Base-by-base conservation (phyloP, 2,888 invertebrate genomes). In the Pherbina coryleti region DNA sequence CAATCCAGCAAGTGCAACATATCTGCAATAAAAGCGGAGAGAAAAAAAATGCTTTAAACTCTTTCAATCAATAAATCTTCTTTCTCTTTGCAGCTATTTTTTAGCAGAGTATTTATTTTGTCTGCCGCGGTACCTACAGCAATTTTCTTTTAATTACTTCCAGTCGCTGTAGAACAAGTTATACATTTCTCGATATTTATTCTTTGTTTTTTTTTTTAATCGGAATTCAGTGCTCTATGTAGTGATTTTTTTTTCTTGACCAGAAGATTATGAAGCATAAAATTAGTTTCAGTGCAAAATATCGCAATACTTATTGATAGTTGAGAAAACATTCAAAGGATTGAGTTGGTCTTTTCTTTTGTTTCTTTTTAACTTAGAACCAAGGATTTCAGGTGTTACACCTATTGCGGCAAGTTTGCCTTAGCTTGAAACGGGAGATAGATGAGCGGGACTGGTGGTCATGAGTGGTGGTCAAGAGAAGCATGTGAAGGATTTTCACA, bases 31-130 rank as follows among this genome's bases (percentile, higher is more conserved):
- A 66, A 67, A 64, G 34, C 22, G 55, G 34, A 67, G 44, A 67
- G 34, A 75, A 60, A 75, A 34, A 55, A 4, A 1, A 37, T 44
- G 34, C 22, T n/a, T 72, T 66, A 28, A 34, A 25, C 37, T 55
- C 19, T 72, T 51, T n/a, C 55, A 71, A 71, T 71, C 70, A 31
- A 71, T 55, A 71, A 71, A 67, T 67, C 44, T 71, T 25, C n/a
- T n/a, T 71, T 25, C n/a, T n/a, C 31, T 19, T 44, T 60, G 37
- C n/a, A 55, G 22, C 14, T 9, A n/a, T 9, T 34, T 64, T 31
- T 64, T 17, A 31, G 37, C 34, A 2, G 11, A 22, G 57, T 25
- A 22, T 60, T 60, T 22, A 22, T 34, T 67, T 67, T 66, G 34
- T 37, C 44, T 60, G 4, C 60, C 22, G 60, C 28, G 44, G 44